These are phyloP conservation scores for Pelobates cultripes DNA, from an alignment of 2,797 vertebrate species.

Conservation along the genomic window DNA sequence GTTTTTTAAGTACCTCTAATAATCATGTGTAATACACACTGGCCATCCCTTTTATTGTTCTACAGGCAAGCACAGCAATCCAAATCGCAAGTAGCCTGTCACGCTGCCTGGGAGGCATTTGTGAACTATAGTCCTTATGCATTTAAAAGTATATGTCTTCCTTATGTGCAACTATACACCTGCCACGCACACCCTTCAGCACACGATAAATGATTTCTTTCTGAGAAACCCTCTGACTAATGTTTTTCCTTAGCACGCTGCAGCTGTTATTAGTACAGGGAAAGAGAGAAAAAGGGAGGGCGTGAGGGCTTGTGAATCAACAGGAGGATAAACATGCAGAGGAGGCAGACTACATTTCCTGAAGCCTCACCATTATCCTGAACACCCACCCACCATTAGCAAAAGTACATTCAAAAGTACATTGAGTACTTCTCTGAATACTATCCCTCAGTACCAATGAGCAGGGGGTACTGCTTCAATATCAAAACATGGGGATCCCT, in stretches of 20 bases:
- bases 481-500: conserved; percentile 24
- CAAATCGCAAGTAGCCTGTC: not conserved
- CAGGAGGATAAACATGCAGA: conserved; percentile 55
- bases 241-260: conserved; percentile 58
- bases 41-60: not conserved
- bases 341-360: conserved; percentile 54
- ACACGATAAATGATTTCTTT: conserved; percentile 46
- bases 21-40: not conserved
- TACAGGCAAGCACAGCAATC: not conserved
- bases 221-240: conserved; percentile 55
- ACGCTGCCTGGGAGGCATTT: not conserved
- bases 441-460: conserved; percentile 27
- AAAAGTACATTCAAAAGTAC: conserved; percentile 52
- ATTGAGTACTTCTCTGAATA: conserved; percentile 35
- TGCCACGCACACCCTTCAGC: conserved; percentile 41
- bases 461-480: conserved; percentile 20
- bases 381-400: conserved; percentile 46
- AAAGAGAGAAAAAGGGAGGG: conserved; percentile 23
- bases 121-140: not conserved
- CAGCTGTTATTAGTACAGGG: conserved; percentile 50
- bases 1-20: not conserved
- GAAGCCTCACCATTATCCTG: conserved; percentile 47
- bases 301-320: conserved; percentile 44
- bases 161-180: conserved; percentile 10
- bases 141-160: conserved; percentile 18